Percentiles rank a stretch among this genome's conserved stretches.
Evolutionary conservation across 2,888 invertebrate genomes (phyloP).

Genomic region (Drosophila helvetica): DNA sequence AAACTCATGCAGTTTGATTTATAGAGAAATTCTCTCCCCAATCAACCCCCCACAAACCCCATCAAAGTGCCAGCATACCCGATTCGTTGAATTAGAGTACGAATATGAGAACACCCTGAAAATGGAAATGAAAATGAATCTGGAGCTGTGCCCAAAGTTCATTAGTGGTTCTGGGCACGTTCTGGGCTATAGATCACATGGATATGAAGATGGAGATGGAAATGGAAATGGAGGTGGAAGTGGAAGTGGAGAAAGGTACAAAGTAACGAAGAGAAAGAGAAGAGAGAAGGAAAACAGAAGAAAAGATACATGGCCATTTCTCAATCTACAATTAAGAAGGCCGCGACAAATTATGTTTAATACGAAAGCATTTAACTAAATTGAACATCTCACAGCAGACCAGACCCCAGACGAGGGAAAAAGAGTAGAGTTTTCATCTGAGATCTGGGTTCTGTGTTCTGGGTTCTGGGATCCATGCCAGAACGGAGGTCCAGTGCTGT

Average conservation of each 20-base stretch:
- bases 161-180: slow-evolving; percentile 40
- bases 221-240: no score
- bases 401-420: not conserved
- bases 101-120: slow-evolving; percentile 27
- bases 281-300: not conserved
- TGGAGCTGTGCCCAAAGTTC: slow-evolving; percentile 18
- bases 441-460: slow-evolving; percentile 11
- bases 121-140: slow-evolving; percentile 31
- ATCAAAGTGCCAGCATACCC: not conserved
- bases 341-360: slow-evolving; percentile 70
- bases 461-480: slow-evolving; percentile 3
- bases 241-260: slow-evolving; percentile 23
- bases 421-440: slow-evolving; percentile 38
- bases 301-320: slow-evolving; percentile 5
- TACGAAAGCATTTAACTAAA: slow-evolving; percentile 66
- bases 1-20: no score
- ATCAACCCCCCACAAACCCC: slow-evolving; percentile 51
- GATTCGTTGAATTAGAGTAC: slow-evolving; percentile 4
- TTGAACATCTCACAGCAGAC: slow-evolving; percentile 34
- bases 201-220: slow-evolving; percentile 11
- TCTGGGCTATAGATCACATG: slow-evolving; percentile 41
- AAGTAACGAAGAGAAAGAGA: slow-evolving; percentile 9
- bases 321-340: slow-evolving; percentile 39
- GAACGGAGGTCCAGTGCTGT: not conserved
- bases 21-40: slow-evolving; percentile 38